These are phyloP conservation scores for Takifugu flavidus DNA, from an alignment of 2,113 vertebrate genomes.

Conservation along the genomic window DNA sequence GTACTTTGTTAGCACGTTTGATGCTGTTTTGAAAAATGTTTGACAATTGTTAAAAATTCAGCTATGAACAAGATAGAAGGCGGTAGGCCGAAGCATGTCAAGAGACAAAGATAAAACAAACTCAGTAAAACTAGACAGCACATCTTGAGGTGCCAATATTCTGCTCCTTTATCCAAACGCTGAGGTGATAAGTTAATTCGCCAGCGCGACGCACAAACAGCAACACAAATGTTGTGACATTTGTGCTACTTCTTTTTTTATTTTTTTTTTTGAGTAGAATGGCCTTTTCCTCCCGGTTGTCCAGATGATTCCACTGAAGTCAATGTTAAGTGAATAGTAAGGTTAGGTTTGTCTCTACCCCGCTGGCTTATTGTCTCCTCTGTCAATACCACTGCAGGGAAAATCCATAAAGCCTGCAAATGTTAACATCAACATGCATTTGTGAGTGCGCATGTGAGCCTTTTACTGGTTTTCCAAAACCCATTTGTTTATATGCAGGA, in stretches of 20 bases:
- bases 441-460: constrained; percentile 9
- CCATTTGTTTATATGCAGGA: neutral
- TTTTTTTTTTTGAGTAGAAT: constrained; percentile 8
- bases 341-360: constrained; percentile 53
- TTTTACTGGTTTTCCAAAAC: constrained; percentile 16
- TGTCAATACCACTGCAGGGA: constrained; percentile 61
- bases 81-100: too few species aligned
- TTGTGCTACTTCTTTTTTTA: neutral
- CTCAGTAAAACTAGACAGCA: too few species aligned
- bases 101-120: too few species aligned
- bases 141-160: too few species aligned
- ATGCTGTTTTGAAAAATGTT: too few species aligned
- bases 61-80: too few species aligned
- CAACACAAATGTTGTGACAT: constrained; percentile 17
- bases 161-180: neutral
- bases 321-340: constrained; percentile 70
- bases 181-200: constrained; percentile 13
- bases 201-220: constrained; percentile 11
- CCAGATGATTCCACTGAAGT: constrained; percentile 39
- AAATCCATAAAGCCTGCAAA: constrained; percentile 57
- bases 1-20: too few species aligned
- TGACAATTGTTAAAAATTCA: too few species aligned
- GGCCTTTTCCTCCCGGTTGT: constrained; percentile 36
- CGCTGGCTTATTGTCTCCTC: constrained; percentile 57
- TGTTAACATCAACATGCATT: constrained; percentile 48